phyloP scores from a whole-genome alignment of 2,888 invertebrate genomes.

The Alviniconcha strummeri region DNA sequence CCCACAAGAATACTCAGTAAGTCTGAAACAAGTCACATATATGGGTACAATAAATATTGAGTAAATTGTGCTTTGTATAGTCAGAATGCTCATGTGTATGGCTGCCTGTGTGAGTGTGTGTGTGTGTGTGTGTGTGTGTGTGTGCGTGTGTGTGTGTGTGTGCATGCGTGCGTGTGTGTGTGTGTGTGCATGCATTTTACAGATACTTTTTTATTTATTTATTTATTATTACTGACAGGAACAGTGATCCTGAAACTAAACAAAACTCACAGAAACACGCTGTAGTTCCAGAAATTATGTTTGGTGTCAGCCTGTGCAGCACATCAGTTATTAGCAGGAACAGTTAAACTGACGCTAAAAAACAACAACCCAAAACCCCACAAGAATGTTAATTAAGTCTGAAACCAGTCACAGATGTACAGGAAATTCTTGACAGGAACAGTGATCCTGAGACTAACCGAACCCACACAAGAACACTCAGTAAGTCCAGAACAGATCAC shows the following conservation, averaged over 20 bases:
- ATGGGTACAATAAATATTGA: too few relatives aligned
- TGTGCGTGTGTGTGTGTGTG: background rate
- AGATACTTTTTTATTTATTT: background rate
- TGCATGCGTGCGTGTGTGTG: background rate
- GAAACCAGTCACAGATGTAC: too few relatives aligned
- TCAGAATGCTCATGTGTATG: too few relatives aligned
- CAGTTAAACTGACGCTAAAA: too few relatives aligned
- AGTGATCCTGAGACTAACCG: slow-evolving; percentile 35
- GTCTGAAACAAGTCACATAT: background rate
- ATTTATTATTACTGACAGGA: slow-evolving; percentile 28
- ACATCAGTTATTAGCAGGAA: too few relatives aligned
- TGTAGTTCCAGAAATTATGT: slow-evolving; percentile 22
- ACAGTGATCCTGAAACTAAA: slow-evolving; percentile 38
- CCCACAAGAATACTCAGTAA: slow-evolving; percentile 39
- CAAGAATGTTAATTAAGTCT: slow-evolving; percentile 38
- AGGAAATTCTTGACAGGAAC: slow-evolving; percentile 33
- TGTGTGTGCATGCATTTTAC: background rate
- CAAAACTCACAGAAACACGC: slow-evolving; percentile 34
- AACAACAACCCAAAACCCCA: slow-evolving; percentile 28
- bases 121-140: background rate
- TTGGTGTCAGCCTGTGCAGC: background rate
- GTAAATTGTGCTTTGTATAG: too few relatives aligned
- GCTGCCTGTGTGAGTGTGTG: too few relatives aligned
- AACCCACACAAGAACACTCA: slow-evolving; percentile 36
- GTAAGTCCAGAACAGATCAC: slow-evolving; percentile 27